Base-by-base conservation (phyloP, 2,888 invertebrate species). In the Rhopalosiphum nymphaeae region DNA sequence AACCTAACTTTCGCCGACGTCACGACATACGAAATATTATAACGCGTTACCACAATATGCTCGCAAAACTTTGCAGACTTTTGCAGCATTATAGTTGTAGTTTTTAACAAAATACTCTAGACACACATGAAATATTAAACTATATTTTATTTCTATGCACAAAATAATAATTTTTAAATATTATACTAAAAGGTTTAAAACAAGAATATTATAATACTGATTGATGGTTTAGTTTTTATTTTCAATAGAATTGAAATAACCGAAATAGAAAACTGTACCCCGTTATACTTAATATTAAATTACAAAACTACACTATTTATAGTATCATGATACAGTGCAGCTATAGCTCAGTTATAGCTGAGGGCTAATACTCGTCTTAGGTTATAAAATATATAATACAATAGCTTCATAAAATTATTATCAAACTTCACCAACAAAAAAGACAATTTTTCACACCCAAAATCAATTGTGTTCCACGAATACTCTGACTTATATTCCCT, bases 391-490 rank as follows among this genome's bases (percentile, higher is more conserved):
- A 85, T 84, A 10, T 42, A 3, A 85, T 85, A 85, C 44, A 85
- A 85, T 44, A 44, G 44, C 11, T 42, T 85, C 42, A 26, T 42
- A 44, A 42, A 85, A 42, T 3, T 85, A 42, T 44, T 85, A 85
- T 85, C 44, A 85, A 85, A 44, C 85, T 85, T 21, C 85, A 4
- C 85, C 11, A 1, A 85, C 42, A 88, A 89, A 89, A 56, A 89
- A 53, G 21, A 53, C 36, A 1, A 67, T 90, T 90, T 46, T 46
- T 67, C 67, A 36, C 90, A 36, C 25, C 49, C 11, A 90, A 91
- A 91, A 78, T 91, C 91, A 91, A 91, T 78, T 91, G 91, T 78
- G 26, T 53, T 49, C 49, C 5, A 49, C 3, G 67, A 53, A 84
- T 78, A 42, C 78, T 9, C 84, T 3, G 36, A 53, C 42, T 56